Evolutionary conservation across 2,113 vertebrate species (phyloP).

Genomic region (Falco punctatus): DNA sequence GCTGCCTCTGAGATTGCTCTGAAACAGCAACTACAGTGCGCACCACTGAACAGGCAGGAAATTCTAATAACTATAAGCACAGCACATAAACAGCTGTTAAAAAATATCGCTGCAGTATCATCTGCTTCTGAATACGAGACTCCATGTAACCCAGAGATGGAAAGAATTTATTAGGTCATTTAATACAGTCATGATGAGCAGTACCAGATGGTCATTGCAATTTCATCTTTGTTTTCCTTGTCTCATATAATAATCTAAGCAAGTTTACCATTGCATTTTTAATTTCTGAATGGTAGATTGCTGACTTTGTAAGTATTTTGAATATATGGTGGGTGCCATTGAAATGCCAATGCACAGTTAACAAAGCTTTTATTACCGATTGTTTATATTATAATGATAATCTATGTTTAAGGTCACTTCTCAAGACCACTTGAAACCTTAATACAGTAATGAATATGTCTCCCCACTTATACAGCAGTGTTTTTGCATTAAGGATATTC

Average conservation of each 20-base stretch:
- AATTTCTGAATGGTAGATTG: background rate
- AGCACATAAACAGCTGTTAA: background rate
- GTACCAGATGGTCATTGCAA: background rate
- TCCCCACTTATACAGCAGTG: background rate
- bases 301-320: background rate
- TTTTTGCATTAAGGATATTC: background rate
- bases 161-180: background rate
- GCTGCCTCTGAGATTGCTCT: background rate
- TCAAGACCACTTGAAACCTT: background rate
- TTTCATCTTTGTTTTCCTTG: background rate
- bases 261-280: background rate
- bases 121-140: background rate
- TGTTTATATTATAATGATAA: background rate
- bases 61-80: background rate
- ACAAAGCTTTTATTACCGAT: background rate
- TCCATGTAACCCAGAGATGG: background rate
- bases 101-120: background rate
- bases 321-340: background rate
- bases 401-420: background rate
- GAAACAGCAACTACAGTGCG: background rate
- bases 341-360: background rate
- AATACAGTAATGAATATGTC: background rate
- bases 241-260: background rate
- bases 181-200: background rate
- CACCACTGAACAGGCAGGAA: background rate